Evolutionary conservation across 1,140 invertebrate genomes (phyloP), one percentile per base, ranked within the genome.

Genomic region (Drosophila chauvacae): DNA sequence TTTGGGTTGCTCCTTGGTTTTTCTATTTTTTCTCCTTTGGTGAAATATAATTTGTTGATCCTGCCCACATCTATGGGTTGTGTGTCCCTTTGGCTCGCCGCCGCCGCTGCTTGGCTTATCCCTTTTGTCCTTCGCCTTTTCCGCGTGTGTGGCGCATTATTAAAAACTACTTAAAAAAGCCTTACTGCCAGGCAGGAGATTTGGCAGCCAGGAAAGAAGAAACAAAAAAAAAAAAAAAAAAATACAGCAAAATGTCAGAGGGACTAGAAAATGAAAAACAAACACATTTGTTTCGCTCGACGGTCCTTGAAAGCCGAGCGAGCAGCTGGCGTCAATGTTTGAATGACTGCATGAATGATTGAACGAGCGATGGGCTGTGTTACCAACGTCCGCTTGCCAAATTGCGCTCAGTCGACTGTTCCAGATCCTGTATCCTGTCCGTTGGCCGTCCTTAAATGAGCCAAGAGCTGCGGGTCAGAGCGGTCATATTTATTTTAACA

Each of bases 161-260:
- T 83, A 83, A 83, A 83, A 83, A 83, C 81, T 83, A 83, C 81
- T 83, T 83, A 82, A 83, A 83, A 83, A 83, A 76, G 76, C 80
- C 81, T 84, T 80, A 75, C 61, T 68, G 65, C n/a, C 14, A 61
- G 30, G 23, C 45, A 66, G 45, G 35, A 76, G 72, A 69, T 65
- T 73, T 80, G 77, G 77, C 69, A 79, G 76, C 44, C 56, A 26
- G 33, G 11, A 28, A 14, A 59, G 18, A 23, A 39, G 11, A 33
- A 30, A 42, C 39, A 47, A 41, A 16, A 30, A 16, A 4, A 16
- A 26, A 11, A 37, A 33, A 73, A 73, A 64, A 61, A 50, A 51
- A 20, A 58, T 51, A 30, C 18, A 45, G 50, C 35, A 57, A 63
- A 65, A 68, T 68, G 66, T 70, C 64, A 68, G 64, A 70, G 66